Percentiles rank a stretch among this genome's conserved stretches.
These are phyloP conservation scores for Willisornis vidua DNA, from an alignment of 2,113 vertebrate genomes.

Conservation along the genomic window DNA sequence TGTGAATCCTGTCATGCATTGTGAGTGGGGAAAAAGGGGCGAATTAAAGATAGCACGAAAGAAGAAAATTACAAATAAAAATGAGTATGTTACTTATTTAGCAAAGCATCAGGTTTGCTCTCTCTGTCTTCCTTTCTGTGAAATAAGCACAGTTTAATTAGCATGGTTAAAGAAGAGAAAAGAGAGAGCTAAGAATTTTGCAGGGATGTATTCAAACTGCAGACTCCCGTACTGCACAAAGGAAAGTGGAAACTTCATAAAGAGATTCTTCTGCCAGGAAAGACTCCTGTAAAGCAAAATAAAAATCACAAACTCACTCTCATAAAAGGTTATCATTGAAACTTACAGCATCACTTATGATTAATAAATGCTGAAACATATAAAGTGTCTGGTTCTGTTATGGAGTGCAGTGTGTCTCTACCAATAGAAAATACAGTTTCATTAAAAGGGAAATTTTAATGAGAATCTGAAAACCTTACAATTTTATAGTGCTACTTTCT, in stretches of 20 bases:
- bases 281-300: not conserved
- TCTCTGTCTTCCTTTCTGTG: not conserved
- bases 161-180: not conserved
- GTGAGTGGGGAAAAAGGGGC: not conserved
- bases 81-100: not conserved
- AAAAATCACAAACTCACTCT: not conserved
- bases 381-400: not conserved
- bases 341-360: not conserved
- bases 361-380: not conserved
- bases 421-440: not conserved
- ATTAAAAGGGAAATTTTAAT: not conserved
- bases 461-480: not conserved
- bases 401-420: not conserved
- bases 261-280: not conserved
- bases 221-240: not conserved
- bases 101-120: not conserved
- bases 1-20: accelerated
- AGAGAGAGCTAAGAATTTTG: not conserved
- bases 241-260: not conserved
- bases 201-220: not conserved
- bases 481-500: not conserved
- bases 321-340: not conserved
- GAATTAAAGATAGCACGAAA: not conserved
- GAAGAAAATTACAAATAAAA: not conserved
- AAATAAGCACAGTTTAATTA: not conserved